These are phyloP conservation scores for Siderastrea siderea DNA, from an alignment of 92 coral and sea anemone species.

Conservation along the genomic window DNA sequence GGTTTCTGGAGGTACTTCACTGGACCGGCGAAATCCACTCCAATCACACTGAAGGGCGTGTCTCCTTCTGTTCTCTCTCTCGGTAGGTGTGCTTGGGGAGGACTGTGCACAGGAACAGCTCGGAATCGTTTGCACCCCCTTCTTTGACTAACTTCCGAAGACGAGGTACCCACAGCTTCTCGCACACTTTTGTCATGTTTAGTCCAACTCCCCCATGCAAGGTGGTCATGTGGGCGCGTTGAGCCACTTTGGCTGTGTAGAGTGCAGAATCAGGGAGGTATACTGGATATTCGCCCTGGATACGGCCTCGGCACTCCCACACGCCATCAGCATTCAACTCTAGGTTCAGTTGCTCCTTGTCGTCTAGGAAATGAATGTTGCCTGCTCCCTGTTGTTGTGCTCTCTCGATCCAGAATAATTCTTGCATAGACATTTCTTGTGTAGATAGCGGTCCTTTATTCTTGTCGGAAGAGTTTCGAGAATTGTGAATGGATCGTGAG, in stretches of 20 bases:
- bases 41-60: background rate
- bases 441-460: slow-evolving; percentile 42
- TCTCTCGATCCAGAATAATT: slow-evolving; percentile 42
- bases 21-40: slow-evolving; percentile 53
- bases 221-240: no score
- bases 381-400: slow-evolving; percentile 43
- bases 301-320: background rate
- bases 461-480: slow-evolving; percentile 39
- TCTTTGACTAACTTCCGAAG: slow-evolving; percentile 29
- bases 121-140: no score
- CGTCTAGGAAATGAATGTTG: slow-evolving; percentile 16
- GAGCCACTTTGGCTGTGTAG: no score
- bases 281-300: no score
- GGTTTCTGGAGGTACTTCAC: slow-evolving; percentile 31
- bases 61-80: background rate
- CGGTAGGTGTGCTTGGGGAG: slow-evolving; percentile 45
- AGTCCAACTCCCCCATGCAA: no score
- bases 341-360: slow-evolving; percentile 47
- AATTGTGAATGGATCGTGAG: slow-evolving; percentile 49
- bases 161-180: background rate
- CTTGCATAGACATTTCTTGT: slow-evolving; percentile 25
- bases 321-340: slow-evolving; percentile 47
- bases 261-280: no score
- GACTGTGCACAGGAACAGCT: slow-evolving; percentile 43
- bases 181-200: no score